A percentile compares a stretch with the other conserved stretches of the same genome.
phyloP scores from a whole-genome alignment of 1,140 invertebrate species.

The Daktulosphaira vitifoliae region DNA sequence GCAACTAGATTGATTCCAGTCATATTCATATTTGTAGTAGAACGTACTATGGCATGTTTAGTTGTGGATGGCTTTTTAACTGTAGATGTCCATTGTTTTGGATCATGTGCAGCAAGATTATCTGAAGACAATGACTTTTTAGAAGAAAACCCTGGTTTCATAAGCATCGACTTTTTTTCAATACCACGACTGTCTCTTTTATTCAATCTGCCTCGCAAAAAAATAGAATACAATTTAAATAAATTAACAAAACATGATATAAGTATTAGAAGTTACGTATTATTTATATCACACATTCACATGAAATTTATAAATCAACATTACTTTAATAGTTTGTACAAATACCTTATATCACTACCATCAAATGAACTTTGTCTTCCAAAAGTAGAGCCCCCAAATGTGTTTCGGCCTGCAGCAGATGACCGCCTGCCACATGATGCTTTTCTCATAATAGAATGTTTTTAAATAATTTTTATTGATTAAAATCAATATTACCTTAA shows the following conservation, averaged over 20 bases:
- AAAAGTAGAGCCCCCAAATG: slow-evolving; percentile 6
- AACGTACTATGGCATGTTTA: neutral
- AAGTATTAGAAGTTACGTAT: no score
- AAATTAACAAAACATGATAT: no score
- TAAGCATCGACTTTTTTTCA: slow-evolving; percentile 15
- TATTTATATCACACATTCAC: no score
- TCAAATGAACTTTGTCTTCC: slow-evolving; percentile 19
- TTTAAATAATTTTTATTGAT: no score
- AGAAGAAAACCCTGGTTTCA: slow-evolving; percentile 20
- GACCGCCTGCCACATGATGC: slow-evolving; percentile 24
- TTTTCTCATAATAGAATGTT: slow-evolving; percentile 19
- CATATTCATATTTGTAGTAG: neutral
- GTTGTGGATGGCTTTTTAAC: neutral
- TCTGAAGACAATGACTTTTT: slow-evolving; percentile 17
- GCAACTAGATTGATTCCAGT: slow-evolving; percentile 23
- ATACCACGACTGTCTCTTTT: neutral
- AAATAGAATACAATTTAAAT: no score
- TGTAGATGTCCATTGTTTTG: slow-evolving; percentile 11
- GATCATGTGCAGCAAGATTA: slow-evolving; percentile 10
- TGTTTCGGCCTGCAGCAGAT: slow-evolving; percentile 10
- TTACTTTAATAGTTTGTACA: neutral
- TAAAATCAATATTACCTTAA: no score
- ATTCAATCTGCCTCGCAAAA: no score
- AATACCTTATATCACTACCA: slow-evolving; percentile 14
- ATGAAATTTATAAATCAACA: no score